phyloP scores from a whole-genome alignment of 2,797 vertebrate species.

The Poecilia wingei region DNA sequence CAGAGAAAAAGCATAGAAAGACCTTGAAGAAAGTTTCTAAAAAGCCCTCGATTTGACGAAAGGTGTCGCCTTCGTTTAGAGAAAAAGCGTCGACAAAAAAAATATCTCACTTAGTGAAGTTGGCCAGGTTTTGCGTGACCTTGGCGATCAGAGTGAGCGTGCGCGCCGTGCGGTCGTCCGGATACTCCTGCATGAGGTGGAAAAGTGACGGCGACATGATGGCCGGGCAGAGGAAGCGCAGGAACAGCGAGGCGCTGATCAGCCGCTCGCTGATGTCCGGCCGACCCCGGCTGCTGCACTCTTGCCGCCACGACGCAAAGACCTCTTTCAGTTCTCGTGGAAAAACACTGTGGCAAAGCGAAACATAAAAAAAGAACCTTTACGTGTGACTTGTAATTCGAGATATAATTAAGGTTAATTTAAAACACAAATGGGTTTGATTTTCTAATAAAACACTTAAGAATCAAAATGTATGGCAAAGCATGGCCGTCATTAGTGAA shows the following conservation, averaged over 20 bases:
- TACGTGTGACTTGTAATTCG: background rate
- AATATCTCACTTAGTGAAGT: slow-evolving; percentile 93
- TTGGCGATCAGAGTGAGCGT: slow-evolving; percentile 98
- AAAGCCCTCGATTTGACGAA: background rate
- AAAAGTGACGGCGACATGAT: slow-evolving; percentile 99
- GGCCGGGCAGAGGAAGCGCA: slow-evolving; percentile 96
- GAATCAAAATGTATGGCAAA: background rate
- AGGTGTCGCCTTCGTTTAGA: background rate
- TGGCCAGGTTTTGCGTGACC: slow-evolving; percentile 98
- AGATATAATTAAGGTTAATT: background rate
- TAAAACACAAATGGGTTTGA: background rate
- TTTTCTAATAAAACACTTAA: background rate
- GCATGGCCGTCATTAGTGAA: background rate
- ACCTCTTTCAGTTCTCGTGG: slow-evolving; percentile 97
- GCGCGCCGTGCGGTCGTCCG: slow-evolving; percentile 95
- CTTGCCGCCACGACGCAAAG: slow-evolving; percentile 96
- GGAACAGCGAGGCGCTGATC: slow-evolving; percentile 96
- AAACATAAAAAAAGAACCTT: background rate
- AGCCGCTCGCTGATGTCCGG: slow-evolving; percentile 97
- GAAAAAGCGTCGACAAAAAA: background rate
- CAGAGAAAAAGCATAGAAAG: background rate
- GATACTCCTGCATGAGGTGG: slow-evolving; percentile 96
- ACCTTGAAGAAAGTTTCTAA: background rate
- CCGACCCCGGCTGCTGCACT: slow-evolving; percentile 94
- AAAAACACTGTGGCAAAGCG: slow-evolving; percentile 85